phyloP scores from a whole-genome alignment of 2,797 vertebrate genomes.

The Cetoscarus ocellatus region DNA sequence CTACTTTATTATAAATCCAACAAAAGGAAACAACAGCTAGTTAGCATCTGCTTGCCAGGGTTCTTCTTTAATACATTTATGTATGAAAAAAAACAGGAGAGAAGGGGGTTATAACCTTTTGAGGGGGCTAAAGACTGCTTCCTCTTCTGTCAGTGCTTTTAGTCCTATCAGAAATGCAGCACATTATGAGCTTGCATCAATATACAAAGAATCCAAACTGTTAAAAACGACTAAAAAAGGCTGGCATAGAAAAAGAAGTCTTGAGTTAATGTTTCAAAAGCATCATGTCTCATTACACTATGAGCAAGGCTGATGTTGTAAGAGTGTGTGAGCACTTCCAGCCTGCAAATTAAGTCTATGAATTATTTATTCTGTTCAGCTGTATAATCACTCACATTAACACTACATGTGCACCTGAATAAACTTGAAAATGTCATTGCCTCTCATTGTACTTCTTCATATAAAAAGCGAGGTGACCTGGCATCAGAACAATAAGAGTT shows the following conservation, averaged over 20 bases:
- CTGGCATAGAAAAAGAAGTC: not conserved
- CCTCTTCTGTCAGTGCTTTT: not conserved
- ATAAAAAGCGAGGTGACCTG: constrained; percentile 33
- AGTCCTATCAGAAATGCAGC: not conserved
- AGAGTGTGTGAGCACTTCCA: constrained; percentile 47
- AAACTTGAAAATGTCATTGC: constrained; percentile 44
- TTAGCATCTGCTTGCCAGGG: not conserved
- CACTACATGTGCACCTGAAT: constrained; percentile 35
- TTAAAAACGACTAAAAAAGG: not conserved
- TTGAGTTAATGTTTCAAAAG: not conserved
- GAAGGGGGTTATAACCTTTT: not conserved
- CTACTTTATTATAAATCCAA: not conserved
- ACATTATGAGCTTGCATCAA: not conserved
- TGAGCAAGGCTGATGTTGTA: constrained; percentile 45
- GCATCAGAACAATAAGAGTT: constrained; percentile 17
- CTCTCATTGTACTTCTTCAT: constrained; percentile 33
- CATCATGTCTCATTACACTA: constrained; percentile 34
- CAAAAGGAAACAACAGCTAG: not conserved
- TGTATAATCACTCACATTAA: constrained; percentile 55
- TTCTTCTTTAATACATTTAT: too few species aligned
- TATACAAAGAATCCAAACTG: constrained; percentile 5
- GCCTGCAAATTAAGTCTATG: constrained; percentile 60
- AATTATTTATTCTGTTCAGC: constrained; percentile 66
- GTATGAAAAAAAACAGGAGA: not conserved
- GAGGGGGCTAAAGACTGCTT: not conserved